Evolutionary conservation across 2,113 vertebrate species (phyloP).

Genomic region (Epinephelus fuscoguttatus): DNA sequence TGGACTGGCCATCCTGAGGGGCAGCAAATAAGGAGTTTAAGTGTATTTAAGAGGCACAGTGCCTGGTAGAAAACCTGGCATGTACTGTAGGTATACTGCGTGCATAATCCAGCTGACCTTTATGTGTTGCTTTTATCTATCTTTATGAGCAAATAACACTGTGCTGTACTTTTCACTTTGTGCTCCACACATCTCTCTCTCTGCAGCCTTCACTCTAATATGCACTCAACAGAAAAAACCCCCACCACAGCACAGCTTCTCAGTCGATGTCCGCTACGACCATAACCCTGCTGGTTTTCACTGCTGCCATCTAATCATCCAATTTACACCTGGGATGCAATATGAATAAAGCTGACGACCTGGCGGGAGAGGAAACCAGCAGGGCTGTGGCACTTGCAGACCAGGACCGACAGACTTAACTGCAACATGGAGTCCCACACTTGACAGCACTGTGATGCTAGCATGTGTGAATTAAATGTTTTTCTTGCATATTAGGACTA

Average conservation of each 20-base stretch:
- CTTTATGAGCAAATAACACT: background rate
- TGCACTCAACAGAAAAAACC: constrained; percentile 5
- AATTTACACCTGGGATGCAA: constrained; percentile 39
- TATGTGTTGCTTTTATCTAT: background rate
- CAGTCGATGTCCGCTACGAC: background rate
- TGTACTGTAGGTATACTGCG: background rate
- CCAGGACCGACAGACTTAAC: background rate
- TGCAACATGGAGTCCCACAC: background rate
- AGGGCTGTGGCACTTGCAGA: background rate
- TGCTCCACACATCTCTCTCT: background rate
- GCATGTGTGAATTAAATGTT: constrained; percentile 7
- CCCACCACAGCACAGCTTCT: constrained; percentile 2
- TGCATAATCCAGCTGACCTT: background rate
- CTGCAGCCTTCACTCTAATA: background rate
- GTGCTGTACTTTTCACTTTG: constrained; percentile 73
- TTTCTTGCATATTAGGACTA: background rate
- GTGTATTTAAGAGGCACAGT: background rate
- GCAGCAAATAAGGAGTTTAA: constrained; percentile 8
- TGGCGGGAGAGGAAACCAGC: constrained; percentile 10
- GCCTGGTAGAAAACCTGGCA: background rate
- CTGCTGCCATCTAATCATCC: constrained; percentile 36
- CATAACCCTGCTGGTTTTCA: constrained; percentile 22
- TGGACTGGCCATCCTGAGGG: constrained; percentile 93
- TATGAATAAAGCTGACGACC: constrained; percentile 14
- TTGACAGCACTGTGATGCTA: constrained; percentile 4